Conservation (phyloP, 2,113 vertebrate genomes). For the human (Homo sapiens) region GRCh38 chr6:350001-350500, state of each 20-base stretch:
- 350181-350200: neutral
- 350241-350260: neutral
- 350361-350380: neutral
- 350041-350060: constrained; percentile 66
- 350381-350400: neutral
- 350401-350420: neutral
- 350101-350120: constrained; percentile 53
- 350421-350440: neutral
- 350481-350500: neutral
- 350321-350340: too few species aligned
- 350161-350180: neutral
- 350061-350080: constrained; percentile 76
- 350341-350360: neutral
- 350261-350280: neutral
- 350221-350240: neutral
- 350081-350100: constrained; percentile 84
- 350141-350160: neutral
- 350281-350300: too few species aligned
- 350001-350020: constrained; percentile 58
- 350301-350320: neutral
- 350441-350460: neutral
- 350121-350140: constrained; percentile 6
- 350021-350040: constrained; percentile 50
- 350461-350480: neutral
- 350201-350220: neutral